Evolutionary conservation across 2,888 invertebrate species (phyloP).

Genomic region (Drosophila bunnanda): DNA sequence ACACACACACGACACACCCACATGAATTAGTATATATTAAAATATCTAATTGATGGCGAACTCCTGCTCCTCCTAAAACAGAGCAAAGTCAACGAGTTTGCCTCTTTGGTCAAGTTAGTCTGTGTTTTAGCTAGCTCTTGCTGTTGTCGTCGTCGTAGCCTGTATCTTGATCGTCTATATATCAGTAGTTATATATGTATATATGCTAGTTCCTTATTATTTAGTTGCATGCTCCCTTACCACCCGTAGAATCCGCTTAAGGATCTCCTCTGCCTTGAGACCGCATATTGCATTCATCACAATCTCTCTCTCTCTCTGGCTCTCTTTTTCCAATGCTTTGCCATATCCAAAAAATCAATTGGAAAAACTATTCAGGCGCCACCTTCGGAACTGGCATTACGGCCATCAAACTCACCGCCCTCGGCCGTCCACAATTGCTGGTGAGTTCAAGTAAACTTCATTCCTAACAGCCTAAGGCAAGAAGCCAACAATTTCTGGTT

Average conservation of each 20-base stretch:
- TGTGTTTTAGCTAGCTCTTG: slow-evolving; percentile 11
- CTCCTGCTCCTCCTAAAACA: not conserved
- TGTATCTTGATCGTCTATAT: not conserved
- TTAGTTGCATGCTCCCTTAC: slow-evolving; percentile 35
- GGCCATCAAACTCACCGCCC: slow-evolving; percentile 98
- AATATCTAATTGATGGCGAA: slow-evolving; percentile 9
- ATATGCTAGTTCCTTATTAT: not conserved
- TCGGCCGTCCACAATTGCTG: slow-evolving; percentile 96
- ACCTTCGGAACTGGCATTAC: slow-evolving; percentile 98
- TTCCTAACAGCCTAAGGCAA: not conserved
- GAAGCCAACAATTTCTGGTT: too few species aligned
- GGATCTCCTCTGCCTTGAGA: slow-evolving; percentile 3
- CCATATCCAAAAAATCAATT: slow-evolving; percentile 51
- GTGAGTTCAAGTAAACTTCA: slow-evolving; percentile 86
- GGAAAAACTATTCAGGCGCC: slow-evolving; percentile 87
- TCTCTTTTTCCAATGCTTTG: slow-evolving; percentile 57
- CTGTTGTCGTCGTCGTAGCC: slow-evolving; percentile 3
- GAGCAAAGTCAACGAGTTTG: slow-evolving; percentile 27
- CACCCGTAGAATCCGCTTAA: slow-evolving; percentile 14
- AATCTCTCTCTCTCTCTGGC: slow-evolving; percentile 16
- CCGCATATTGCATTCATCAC: slow-evolving; percentile 25
- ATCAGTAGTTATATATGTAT: slow-evolving; percentile 17
- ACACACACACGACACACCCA: slow-evolving; percentile 9
- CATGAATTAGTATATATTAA: not conserved
- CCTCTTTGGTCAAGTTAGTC: slow-evolving; percentile 4